A percentile compares a stretch with the other conserved stretches of the same genome.
phyloP scores from a whole-genome alignment of 2,797 vertebrate genomes.

The Pampus argenteus region DNA sequence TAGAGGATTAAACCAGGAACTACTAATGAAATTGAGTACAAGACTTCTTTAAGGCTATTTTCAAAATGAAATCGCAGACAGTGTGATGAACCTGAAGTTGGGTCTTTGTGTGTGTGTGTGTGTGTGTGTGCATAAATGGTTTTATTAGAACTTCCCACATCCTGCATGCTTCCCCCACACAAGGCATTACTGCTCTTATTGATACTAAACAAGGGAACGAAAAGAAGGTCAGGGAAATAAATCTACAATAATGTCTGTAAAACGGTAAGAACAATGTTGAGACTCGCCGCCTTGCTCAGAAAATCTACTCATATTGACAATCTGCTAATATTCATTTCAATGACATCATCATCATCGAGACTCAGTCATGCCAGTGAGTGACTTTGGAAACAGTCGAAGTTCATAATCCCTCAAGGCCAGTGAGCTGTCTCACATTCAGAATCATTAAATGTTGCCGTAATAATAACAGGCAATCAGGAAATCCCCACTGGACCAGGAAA shows the following conservation, averaged over 20 bases:
- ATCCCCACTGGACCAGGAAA: neutral
- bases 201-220: neutral
- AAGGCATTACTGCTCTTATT: neutral
- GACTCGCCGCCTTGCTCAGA: neutral
- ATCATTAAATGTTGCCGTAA: neutral
- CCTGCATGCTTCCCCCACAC: neutral
- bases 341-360: constrained; percentile 2
- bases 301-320: constrained; percentile 14
- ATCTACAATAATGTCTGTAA: neutral
- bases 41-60: constrained; percentile 62
- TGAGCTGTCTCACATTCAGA: constrained; percentile 3
- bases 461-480: neutral
- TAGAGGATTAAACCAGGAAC: constrained; percentile 66
- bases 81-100: constrained; percentile 35
- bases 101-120: constrained; percentile 10
- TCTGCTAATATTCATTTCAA: neutral
- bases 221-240: neutral
- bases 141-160: constrained; percentile 3
- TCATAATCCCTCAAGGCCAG: neutral
- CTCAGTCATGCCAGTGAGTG: constrained; percentile 1
- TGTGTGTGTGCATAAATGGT: constrained; percentile 9
- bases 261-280: neutral
- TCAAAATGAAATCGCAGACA: constrained; percentile 61
- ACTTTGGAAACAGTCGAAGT: constrained; percentile 3
- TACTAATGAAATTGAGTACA: constrained; percentile 70